Evolutionary conservation across 2,888 invertebrate genomes (phyloP), one percentile per base, ranked within the genome.

Genomic region (Campopleginae sp.): DNA sequence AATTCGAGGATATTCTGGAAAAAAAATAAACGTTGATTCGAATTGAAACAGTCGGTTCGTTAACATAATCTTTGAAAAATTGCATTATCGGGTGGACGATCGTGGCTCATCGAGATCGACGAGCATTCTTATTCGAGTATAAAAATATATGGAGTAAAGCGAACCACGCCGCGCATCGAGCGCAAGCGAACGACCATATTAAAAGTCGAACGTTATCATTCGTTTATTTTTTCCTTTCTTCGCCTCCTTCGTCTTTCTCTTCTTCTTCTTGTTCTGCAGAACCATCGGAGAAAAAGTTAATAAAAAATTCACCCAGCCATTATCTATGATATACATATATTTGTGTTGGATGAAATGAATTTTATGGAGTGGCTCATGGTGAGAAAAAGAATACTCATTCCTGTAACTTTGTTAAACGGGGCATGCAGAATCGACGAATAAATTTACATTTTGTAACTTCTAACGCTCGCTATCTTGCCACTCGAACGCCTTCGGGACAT

Each of bases 381-480:
- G 87, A 85, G 86, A 77, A 78, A 46, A 19, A 70, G 70, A 48
- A 71, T 75, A 19, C 70, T 65, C n/a, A n/a, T n/a, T 76, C 58
- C 74, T 68, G 78, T 84, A 86, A 86, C 68, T 54, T 78, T 31
- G 84, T 86, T 81, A 81, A 77, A 72, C 72, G 76, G 66, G 54
- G 14, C 23, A 44, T 48, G 46, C 23, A 48, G 68, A 66, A 61
- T 66, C 77, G 80, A 63, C 81, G 89, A 90, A 89, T 89, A 90
- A 90, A 90, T 90, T 90, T 85, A 81, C 82, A 88, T 88, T 87
- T 80, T 51, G 61, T 66, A 51, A 33, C 63, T 65, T 46, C 68
- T 31, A 68, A 51, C 27, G 23, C 46, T 23, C 71, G 23, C 65
- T 61, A 79, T 66, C 54, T 54, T 77, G 51, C 46, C 10, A 44